Base-by-base conservation (phyloP, 2,888 invertebrate genomes). In the Hermaeophaga mercurialis region DNA sequence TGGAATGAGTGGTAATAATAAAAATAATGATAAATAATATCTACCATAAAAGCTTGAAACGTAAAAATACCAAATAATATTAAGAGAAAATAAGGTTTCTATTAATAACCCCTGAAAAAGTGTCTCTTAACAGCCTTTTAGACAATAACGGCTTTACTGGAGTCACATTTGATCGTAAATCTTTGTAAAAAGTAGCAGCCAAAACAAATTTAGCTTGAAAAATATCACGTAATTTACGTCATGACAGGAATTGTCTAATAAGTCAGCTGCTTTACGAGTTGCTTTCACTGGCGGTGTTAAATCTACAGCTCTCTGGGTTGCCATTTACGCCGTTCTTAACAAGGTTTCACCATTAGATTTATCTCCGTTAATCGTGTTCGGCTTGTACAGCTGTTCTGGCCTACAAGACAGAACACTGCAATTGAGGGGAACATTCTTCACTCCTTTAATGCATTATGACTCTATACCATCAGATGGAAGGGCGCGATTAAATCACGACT, bases 291-390 rank as follows among this genome's bases (percentile, higher is more conserved):
- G 60, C 59, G 61, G 70, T 64, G 71, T 69, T 72, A 72, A 72
- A 73, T 72, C 70, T 70, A 68, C 69, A 62, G 67, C 70, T 70
- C 67, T 70, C 66, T 59, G 66, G 66, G 67, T 69, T 71, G 73
- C 72, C 73, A 74, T 74, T 74, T 74, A 72, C 73, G 72, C 72
- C 72, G 68, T 58, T 72, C 70, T 75, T 73, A 76, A 76, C 77
- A 77, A 74, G 72, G 74, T 76, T 76, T 73, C 73, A 72, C 76
- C 78, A 78, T 77, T 78, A 78, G 77, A 78, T 78, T 77, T 78
- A 78, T 78, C 78, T 75, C 66, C 67, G 66, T 73, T 73, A 74
- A 76, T 78, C 77, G 75, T 77, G 77, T 76, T 76, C 75, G 70
- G 72, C 72, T 68, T 76, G 75, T 76, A 71, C 70, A 70, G 73